Conservation (phyloP, 2,888 invertebrate genomes). For the Reticulitermes lucifugus region DNA sequence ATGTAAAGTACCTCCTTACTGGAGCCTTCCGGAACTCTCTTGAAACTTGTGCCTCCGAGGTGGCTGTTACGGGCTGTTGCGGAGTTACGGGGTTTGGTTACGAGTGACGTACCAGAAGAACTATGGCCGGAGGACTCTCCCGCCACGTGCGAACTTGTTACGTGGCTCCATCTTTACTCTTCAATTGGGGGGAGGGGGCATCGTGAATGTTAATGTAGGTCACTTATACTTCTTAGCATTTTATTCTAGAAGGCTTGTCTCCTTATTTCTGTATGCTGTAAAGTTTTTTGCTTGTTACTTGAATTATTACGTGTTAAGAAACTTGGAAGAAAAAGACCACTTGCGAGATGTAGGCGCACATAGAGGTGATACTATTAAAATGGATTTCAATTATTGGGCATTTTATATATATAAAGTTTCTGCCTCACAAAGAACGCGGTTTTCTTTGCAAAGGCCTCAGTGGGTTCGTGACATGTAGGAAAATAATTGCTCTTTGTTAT, state of each 20-base stretch:
- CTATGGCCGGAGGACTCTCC: background rate
- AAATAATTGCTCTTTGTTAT: no score
- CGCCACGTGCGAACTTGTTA: constrained; percentile 31
- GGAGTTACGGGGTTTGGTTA: background rate
- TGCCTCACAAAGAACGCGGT: no score
- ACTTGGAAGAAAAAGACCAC: no score
- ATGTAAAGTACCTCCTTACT: constrained; percentile 40
- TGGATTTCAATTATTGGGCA: no score
- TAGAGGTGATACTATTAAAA: background rate
- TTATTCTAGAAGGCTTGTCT: background rate
- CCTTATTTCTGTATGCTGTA: background rate
- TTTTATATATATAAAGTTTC: no score
- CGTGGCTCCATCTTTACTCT: constrained; percentile 31
- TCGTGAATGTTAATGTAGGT: constrained; percentile 33
- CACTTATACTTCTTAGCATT: background rate
- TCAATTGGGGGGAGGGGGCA: background rate
- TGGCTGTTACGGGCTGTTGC: background rate
- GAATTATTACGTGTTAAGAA: no score
- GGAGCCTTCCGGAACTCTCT: constrained; percentile 8
- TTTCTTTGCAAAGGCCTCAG: no score
- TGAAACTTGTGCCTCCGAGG: background rate
- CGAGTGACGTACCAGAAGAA: background rate
- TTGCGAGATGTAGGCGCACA: no score
- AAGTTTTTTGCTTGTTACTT: no score
- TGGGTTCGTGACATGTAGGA: no score